phyloP scores from a whole-genome alignment of 2,797 vertebrate species.

The Dromococcyx pavoninus region DNA sequence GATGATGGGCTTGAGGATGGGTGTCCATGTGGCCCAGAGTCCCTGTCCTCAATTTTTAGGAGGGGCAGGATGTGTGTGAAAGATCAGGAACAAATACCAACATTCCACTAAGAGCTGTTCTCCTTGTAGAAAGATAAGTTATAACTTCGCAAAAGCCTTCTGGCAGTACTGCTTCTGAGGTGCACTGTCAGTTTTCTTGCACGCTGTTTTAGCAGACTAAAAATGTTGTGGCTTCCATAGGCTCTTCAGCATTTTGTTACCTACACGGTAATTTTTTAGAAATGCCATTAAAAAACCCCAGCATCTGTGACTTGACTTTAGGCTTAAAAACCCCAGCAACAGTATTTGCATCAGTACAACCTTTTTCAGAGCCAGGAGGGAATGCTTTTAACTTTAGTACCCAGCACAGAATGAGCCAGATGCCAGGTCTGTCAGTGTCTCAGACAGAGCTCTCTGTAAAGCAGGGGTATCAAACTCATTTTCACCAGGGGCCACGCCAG shows the following conservation, averaged over 20 bases:
- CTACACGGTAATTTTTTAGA: background rate
- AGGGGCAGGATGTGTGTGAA: background rate
- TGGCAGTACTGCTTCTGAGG: background rate
- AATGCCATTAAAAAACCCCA: accelerated
- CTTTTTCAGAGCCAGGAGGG: background rate
- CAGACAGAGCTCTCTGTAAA: accelerated
- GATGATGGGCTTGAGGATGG: too few relatives aligned
- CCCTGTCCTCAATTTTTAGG: background rate
- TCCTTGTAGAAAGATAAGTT: background rate
- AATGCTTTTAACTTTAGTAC: background rate
- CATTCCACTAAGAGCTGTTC: background rate
- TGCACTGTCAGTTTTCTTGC: background rate
- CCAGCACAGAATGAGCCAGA: accelerated
- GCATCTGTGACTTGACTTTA: background rate
- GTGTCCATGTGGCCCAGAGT: too few relatives aligned
- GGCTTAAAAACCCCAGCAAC: background rate
- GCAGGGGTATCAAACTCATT: too few relatives aligned
- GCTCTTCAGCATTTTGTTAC: background rate
- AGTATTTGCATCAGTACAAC: background rate
- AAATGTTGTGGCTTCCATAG: background rate
- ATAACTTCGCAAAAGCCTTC: background rate
- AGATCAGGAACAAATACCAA: background rate
- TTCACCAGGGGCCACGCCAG: too few relatives aligned
- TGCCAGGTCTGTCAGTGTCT: too few relatives aligned
- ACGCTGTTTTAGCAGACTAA: background rate